Evolutionary conservation across 2,113 vertebrate species (phyloP).

Genomic region (Vanacampus margaritifer): DNA sequence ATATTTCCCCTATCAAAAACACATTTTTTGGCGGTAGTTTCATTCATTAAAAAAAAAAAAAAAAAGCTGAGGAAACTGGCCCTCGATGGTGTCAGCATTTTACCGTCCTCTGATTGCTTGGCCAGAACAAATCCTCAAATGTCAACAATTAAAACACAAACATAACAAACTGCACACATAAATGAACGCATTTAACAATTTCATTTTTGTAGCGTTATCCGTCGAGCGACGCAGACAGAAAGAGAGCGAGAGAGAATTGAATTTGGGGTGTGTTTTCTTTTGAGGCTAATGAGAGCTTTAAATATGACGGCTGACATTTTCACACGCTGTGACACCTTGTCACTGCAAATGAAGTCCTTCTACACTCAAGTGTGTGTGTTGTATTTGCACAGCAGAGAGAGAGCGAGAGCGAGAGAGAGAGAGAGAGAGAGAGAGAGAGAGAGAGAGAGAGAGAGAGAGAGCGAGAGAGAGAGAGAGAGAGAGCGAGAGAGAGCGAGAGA

Average conservation of each 20-base stretch:
- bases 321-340: conserved; percentile 75
- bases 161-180: background rate
- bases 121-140: background rate
- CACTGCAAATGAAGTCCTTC: conserved; percentile 72
- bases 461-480: background rate
- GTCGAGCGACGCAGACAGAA: conserved; percentile 25
- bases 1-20: too few relatives aligned
- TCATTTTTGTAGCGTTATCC: too few relatives aligned
- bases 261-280: conserved; percentile 75
- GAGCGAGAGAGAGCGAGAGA: background rate
- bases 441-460: background rate
- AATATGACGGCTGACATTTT: conserved; percentile 76
- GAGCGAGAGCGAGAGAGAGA: background rate
- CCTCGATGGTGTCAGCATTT: too few relatives aligned
- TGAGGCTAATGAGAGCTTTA: conserved; percentile 78
- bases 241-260: conserved; percentile 63
- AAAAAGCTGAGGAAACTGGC: too few relatives aligned
- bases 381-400: conserved; percentile 2
- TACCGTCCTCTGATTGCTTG: background rate
- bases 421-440: background rate
- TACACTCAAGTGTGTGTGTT: conserved; percentile 25
- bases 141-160: background rate
- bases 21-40: too few relatives aligned
- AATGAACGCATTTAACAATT: too few relatives aligned
- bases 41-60: too few relatives aligned